A percentile compares a stretch with the other conserved stretches of the same genome.
phyloP scores from a whole-genome alignment of 1,140 invertebrate genomes.

The Drosophila malerkotliana region DNA sequence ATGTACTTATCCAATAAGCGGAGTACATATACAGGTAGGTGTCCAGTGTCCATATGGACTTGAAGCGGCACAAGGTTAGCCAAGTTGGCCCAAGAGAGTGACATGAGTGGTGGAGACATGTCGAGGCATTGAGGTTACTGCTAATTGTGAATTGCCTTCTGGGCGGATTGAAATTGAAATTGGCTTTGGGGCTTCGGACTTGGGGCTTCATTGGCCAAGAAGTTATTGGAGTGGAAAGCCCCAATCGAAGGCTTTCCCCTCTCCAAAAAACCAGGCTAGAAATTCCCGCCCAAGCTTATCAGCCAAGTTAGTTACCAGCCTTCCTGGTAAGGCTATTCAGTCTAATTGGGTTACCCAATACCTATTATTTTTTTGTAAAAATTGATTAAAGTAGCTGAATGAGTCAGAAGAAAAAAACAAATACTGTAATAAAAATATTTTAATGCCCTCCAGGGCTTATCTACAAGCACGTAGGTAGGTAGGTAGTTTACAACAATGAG shows the following conservation, averaged over 20 bases:
- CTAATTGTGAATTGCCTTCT: constrained; percentile 50
- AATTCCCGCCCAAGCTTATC: constrained; percentile 12
- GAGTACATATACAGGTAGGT: constrained; percentile 9
- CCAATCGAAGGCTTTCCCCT: constrained; percentile 14
- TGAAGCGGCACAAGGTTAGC: constrained; percentile 48
- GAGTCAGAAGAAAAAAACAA: constrained; percentile 15
- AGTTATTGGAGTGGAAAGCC: constrained; percentile 50
- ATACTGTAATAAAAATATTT: constrained; percentile 25
- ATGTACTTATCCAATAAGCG: constrained; percentile 40
- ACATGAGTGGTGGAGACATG: constrained; percentile 44
- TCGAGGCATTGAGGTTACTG: constrained; percentile 47
- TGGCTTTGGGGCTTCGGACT: constrained; percentile 7
- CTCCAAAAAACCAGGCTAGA: background rate
- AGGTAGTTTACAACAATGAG: constrained; percentile 13
- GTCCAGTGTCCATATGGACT: constrained; percentile 24
- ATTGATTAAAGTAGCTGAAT: constrained; percentile 23
- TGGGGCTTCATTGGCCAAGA: constrained; percentile 31
- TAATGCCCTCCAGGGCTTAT: constrained; percentile 24
- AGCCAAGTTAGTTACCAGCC: background rate
- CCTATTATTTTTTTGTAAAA: constrained; percentile 1
- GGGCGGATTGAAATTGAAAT: constrained; percentile 30
- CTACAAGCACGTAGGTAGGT: constrained; percentile 2
- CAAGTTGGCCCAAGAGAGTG: constrained; percentile 14
- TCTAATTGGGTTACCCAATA: constrained; percentile 20
- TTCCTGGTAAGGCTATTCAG: background rate